phyloP scores from a whole-genome alignment of 1,140 invertebrate genomes.

The Calliopsis andreniformis region DNA sequence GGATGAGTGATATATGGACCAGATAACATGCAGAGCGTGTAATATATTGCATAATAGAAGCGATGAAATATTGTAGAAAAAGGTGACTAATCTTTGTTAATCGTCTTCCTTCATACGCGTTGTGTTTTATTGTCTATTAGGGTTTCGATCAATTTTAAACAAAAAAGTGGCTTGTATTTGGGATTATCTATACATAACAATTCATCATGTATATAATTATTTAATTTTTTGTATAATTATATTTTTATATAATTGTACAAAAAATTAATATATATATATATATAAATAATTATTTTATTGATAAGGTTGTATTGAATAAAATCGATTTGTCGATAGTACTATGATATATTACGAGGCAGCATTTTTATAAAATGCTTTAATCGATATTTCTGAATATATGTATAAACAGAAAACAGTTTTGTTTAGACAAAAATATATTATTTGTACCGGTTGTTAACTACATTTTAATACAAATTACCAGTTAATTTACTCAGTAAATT shows the following conservation, averaged over 20 bases:
- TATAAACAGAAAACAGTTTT: constrained; percentile 6
- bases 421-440: constrained; percentile 17
- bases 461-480: constrained; percentile 32
- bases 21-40: constrained; percentile 83
- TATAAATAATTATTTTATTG: constrained; percentile 37
- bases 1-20: constrained; percentile 91
- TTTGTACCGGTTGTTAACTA: constrained; percentile 14
- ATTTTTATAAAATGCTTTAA: constrained; percentile 42
- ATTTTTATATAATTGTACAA: no score
- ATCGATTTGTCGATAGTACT: constrained; percentile 11
- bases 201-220: constrained; percentile 1
- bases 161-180: constrained; percentile 27
- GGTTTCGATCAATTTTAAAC: constrained; percentile 30
- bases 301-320: constrained; percentile 20
- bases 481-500: constrained; percentile 26
- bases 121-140: constrained; percentile 33
- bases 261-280: constrained; percentile 9
- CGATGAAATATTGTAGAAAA: constrained; percentile 70
- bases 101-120: constrained; percentile 57
- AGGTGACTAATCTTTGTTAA: constrained; percentile 65
- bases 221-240: no score
- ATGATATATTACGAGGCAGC: constrained; percentile 7
- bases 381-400: constrained; percentile 18
- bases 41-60: constrained; percentile 77
- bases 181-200: constrained; percentile 13